Evolutionary conservation across 1,140 invertebrate genomes (phyloP), one percentile per base, ranked within the genome.

Genomic region (Drosophila tropicalis): DNA sequence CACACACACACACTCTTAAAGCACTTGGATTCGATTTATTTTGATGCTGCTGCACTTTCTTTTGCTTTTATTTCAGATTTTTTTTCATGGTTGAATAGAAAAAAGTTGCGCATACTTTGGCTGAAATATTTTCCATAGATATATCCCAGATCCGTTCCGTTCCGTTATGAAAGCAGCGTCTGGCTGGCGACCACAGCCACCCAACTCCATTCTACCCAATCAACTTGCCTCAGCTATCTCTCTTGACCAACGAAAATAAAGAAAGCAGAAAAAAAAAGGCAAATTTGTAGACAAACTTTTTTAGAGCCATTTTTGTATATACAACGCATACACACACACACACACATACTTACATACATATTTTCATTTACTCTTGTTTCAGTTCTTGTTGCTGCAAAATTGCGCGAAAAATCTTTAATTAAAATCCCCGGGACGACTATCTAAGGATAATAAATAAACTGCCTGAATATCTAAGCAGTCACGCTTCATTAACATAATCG

Each of bases 401-500:
- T 39, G 36, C 36, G 36, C 36, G 17, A 51, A 51, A 17, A 47
- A 17, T 51, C 44, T 22, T 51, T 22, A 51, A 51, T 47, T 47
- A 47, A 47, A 47, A 47, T 47, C 17, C 44, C n/a, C 5, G 5
- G 2, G 44, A n/a, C 17, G 17, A 47, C 44, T 47, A 47, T 47
- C 44, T 70, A 65, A 61, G 60, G 80, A 73, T 81, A 72, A 76
- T 65, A 83, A 76, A 84, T 67, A 56, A 84, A 84, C 44, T 85
- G 79, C 55, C 54, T n/a, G 47, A 19, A 55, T 55, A 39, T 39
- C 17, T 29, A 10, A 29, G 71, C 60, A 64, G 76, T 71, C 64
- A 55, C 62, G 78, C 62, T 81, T 79, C 79, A 86, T 86, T 86
- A 87, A 69, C 82, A 86, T 86, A 86, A 86, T 86, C 82, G 82